These are phyloP conservation scores for Sphaeridia pumilis DNA, from an alignment of 2,888 invertebrate species.

Conservation along the genomic window DNA sequence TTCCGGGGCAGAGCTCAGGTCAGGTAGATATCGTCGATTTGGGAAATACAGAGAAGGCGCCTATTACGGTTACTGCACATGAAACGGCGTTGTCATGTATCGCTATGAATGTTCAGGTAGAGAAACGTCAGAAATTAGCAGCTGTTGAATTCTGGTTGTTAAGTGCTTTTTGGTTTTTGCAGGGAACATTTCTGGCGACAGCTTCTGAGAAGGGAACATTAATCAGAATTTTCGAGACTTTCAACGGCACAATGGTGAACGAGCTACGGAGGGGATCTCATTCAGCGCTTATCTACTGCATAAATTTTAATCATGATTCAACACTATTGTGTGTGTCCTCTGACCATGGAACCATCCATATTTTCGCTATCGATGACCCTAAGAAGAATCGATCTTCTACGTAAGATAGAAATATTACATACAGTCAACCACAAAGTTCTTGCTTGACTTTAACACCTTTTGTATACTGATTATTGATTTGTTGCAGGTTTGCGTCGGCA, in stretches of 20 bases:
- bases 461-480: conserved; percentile 12
- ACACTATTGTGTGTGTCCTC: conserved; percentile 91
- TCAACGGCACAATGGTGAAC: conserved; percentile 72
- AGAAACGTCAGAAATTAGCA: background rate
- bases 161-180: background rate
- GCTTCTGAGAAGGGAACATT: conserved; percentile 95
- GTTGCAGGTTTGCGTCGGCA: conserved; percentile 66
- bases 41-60: conserved; percentile 81
- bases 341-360: conserved; percentile 94
- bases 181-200: conserved; percentile 81
- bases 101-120: conserved; percentile 69
- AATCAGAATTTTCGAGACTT: conserved; percentile 89
- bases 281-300: conserved; percentile 62
- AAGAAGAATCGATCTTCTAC: conserved; percentile 80
- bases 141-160: no score
- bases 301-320: conserved; percentile 53
- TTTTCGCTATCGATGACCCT: conserved; percentile 76
- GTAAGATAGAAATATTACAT: conserved; percentile 22
- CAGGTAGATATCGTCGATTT: conserved; percentile 89
- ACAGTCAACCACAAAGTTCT: background rate
- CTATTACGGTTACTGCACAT: conserved; percentile 82
- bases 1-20: conserved; percentile 83
- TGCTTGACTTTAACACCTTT: no score
- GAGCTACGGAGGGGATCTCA: conserved; percentile 89
- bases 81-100: conserved; percentile 87